These are phyloP conservation scores for Hemiprocne comata DNA, from an alignment of 2,113 vertebrate genomes.

Conservation along the genomic window DNA sequence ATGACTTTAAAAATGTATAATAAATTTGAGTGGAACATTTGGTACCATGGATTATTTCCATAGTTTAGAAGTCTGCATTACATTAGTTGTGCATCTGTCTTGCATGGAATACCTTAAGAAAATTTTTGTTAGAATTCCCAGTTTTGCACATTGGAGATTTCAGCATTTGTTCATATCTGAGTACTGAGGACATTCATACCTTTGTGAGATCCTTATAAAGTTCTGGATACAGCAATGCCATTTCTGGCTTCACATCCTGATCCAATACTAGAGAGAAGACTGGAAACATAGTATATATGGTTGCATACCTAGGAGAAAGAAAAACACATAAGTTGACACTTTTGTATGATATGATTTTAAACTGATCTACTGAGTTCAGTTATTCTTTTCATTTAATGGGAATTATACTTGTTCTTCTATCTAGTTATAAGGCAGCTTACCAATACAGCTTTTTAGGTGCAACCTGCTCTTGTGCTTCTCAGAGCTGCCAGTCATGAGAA, in stretches of 20 bases:
- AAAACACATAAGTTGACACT: not conserved
- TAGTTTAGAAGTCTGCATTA: not conserved
- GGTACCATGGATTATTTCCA: not conserved
- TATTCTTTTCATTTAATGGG: too few relatives aligned
- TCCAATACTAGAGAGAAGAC: constrained; percentile 98
- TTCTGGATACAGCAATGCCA: constrained; percentile 95
- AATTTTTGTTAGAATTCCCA: not conserved
- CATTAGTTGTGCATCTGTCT: not conserved
- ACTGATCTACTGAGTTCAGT: not conserved
- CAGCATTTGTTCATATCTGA: not conserved
- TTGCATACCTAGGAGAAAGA: constrained; percentile 85
- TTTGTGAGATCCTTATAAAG: constrained; percentile 99
- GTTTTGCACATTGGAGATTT: not conserved
- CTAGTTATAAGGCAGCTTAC: not conserved
- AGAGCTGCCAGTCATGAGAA: not conserved
- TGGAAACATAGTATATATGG: constrained; percentile 98
- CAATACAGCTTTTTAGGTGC: not conserved
- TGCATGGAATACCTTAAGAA: not conserved
- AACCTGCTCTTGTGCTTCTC: not conserved
- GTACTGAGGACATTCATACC: constrained; percentile 68
- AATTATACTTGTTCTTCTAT: not conserved
- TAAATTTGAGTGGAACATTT: not conserved
- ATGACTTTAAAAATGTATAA: not conserved
- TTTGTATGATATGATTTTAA: not conserved
- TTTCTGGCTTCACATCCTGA: constrained; percentile 96